phyloP scores from a whole-genome alignment of 2,888 invertebrate species.

The Polyommatus iphigenia region DNA sequence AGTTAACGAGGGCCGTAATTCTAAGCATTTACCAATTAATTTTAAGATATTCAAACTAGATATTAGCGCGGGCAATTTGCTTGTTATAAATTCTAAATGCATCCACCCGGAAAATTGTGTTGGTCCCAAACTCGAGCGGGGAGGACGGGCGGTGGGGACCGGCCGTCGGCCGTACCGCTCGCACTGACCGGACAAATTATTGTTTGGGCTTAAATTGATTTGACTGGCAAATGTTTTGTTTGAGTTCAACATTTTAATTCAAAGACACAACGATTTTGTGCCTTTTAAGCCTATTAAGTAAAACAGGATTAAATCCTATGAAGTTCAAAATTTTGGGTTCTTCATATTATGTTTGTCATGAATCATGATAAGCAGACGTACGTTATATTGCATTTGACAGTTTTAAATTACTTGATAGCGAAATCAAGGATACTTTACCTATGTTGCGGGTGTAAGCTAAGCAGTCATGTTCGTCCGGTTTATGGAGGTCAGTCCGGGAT shows the following conservation, averaged over 20 bases:
- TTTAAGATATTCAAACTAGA: slow-evolving; percentile 74
- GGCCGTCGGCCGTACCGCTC: slow-evolving; percentile 35
- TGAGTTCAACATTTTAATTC: neutral
- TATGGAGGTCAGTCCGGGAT: slow-evolving; percentile 57
- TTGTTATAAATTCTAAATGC: slow-evolving; percentile 80
- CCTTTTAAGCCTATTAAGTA: too few species aligned
- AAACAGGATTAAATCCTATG: too few species aligned
- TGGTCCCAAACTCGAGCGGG: slow-evolving; percentile 60
- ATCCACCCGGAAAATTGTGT: slow-evolving; percentile 76
- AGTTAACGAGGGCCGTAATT: slow-evolving; percentile 4
- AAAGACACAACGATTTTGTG: neutral
- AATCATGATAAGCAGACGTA: too few species aligned
- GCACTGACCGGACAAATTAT: slow-evolving; percentile 39
- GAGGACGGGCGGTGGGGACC: slow-evolving; percentile 33
- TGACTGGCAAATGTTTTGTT: neutral
- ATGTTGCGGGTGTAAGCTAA: slow-evolving; percentile 37
- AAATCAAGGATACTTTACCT: neutral
- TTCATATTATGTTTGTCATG: too few species aligned
- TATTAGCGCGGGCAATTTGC: slow-evolving; percentile 75
- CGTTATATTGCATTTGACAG: neutral
- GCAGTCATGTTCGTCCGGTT: slow-evolving; percentile 54
- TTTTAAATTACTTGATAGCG: neutral
- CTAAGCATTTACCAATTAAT: slow-evolving; percentile 60
- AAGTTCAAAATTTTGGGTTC: too few species aligned
- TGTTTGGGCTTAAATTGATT: slow-evolving; percentile 1